Base-by-base conservation (phyloP, 2,113 vertebrate species). In the Chionomys nivalis region DNA sequence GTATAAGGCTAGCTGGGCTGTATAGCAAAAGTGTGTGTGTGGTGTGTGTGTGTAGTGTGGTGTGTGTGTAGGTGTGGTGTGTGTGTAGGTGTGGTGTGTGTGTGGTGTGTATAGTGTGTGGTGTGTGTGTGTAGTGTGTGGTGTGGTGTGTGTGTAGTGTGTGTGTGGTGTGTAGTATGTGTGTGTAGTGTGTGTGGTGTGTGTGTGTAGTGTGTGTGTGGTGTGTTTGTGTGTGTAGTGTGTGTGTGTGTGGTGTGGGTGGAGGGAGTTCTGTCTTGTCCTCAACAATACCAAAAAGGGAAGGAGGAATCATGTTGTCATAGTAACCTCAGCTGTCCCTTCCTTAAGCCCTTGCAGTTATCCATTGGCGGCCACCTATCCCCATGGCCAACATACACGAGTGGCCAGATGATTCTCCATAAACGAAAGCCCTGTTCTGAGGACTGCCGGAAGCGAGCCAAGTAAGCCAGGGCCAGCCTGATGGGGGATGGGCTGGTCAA, bases 301-400 rank as follows among this genome's bases (percentile, higher is more conserved):
- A 87, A 86, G 55, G 58, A 10, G 33, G n/a, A 91, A 24, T 76
- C 33, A 42, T 87, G 28, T 89, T 94, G 63, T 44, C 49, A 87
- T 87, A 55, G 47, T 87, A 90, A 96, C 28, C 39, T 58, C 23
- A 87, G 8, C 33, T 89, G 28, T 95, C 39, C 89, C 87, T 91
- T 55, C 58, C 96, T 96, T 24, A 65, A 92, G 76, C 87, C 94
- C 31, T 63, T 75, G 90, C 90, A 89, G 58, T 86, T 87, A 42
- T 96, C 70, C 61, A 77, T 83, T 11, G 89, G 95, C 42, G 95
- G 98, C 87, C 90, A 97, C 11, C 87, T 98, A 75, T 98, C 98
- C 42, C 98, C 95, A 2, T 98, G 98, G 99, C 98, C 98, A n/a
- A 98, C 97, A 12, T 98, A 98, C 72, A 89, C 96, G 90, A 97